phyloP scores from a whole-genome alignment of 2,797 vertebrate genomes.

The Alauda arvensis region DNA sequence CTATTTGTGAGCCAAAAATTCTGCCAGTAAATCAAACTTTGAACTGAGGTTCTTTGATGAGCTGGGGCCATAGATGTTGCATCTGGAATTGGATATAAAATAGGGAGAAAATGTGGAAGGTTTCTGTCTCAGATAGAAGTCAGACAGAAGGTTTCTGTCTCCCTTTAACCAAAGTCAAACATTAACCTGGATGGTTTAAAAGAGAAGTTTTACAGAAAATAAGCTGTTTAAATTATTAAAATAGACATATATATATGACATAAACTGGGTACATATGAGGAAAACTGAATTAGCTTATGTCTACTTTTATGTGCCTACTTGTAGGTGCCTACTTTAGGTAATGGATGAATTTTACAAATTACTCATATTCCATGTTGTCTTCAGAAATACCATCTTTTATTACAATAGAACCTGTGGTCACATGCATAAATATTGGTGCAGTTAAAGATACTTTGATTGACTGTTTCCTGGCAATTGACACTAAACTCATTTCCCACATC shows the following conservation, averaged over 20 bases:
- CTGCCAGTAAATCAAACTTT: background rate
- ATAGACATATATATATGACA: background rate
- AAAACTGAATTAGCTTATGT: background rate
- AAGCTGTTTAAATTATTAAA: background rate
- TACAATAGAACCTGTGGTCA: background rate
- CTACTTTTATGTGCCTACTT: background rate
- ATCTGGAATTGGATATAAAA: background rate
- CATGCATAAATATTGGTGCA: constrained; percentile 18
- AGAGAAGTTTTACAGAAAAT: background rate
- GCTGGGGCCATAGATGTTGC: background rate
- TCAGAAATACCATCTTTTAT: constrained; percentile 28
- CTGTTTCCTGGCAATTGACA: background rate
- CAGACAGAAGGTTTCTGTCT: no score
- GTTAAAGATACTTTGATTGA: background rate
- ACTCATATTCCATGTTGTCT: background rate
- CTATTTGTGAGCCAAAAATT: background rate
- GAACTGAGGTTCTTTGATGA: background rate
- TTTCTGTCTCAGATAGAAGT: background rate
- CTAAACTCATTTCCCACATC: background rate
- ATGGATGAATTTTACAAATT: background rate
- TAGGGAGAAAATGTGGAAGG: background rate
- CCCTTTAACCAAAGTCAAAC: background rate
- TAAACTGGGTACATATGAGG: background rate
- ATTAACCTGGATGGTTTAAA: background rate
- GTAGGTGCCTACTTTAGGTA: background rate